A percentile compares a stretch with the other conserved stretches of the same genome.
Conservation (phyloP, 2,797 vertebrate species). For the Podarcis lilfordi region DNA sequence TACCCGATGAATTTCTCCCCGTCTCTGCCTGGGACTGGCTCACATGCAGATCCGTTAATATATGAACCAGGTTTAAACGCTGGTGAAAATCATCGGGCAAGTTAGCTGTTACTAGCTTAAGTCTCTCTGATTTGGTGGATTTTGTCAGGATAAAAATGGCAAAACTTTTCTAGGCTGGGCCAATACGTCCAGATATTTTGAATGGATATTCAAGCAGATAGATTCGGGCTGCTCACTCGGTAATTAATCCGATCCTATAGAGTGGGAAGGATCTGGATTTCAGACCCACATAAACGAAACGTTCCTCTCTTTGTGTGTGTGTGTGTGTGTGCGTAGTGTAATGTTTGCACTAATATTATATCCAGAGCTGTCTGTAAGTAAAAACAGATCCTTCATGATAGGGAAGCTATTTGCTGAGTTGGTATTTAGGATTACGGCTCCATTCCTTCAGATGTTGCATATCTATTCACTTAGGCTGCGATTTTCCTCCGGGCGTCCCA, state of each 20-base stretch:
- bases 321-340: not conserved
- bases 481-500: conserved; percentile 49
- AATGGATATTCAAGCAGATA: not conserved
- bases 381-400: conserved; percentile 63
- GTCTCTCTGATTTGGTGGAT: not conserved
- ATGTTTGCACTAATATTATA: conserved; percentile 47
- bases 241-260: conserved; percentile 2
- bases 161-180: not conserved
- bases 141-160: not conserved
- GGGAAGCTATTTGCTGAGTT: conserved; percentile 61
- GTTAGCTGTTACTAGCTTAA: not conserved
- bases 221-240: not conserved
- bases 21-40: too few species aligned
- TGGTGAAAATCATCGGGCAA: not conserved
- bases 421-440: conserved; percentile 54
- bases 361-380: conserved; percentile 35
- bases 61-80: not conserved
- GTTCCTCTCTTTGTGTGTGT: not conserved
- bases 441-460: conserved; percentile 57
- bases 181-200: not conserved
- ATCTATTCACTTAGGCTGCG: conserved; percentile 44
- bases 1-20: not conserved
- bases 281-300: not conserved
- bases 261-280: not conserved
- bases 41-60: not conserved